Evolutionary conservation across 2,797 vertebrate genomes (phyloP).

Genomic region (Diplodus sargus): DNA sequence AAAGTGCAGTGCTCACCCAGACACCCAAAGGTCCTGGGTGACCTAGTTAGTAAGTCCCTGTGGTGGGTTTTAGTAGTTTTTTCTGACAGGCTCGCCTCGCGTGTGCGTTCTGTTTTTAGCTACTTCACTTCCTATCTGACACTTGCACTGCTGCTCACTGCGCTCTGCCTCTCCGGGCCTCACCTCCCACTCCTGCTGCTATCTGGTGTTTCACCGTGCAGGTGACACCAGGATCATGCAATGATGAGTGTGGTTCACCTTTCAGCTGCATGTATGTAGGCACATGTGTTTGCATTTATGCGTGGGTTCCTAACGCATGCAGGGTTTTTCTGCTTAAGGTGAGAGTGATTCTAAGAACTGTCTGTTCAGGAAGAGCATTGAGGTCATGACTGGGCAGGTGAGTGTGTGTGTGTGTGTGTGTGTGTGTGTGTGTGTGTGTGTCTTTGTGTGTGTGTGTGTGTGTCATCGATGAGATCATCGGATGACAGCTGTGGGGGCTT

Average conservation of each 20-base stretch:
- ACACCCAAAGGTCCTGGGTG: constrained; percentile 75
- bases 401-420: constrained; percentile 6
- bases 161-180: constrained; percentile 47
- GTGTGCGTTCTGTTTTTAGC: constrained; percentile 73
- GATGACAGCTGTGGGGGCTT: constrained; percentile 60
- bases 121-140: constrained; percentile 73
- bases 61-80: constrained; percentile 71
- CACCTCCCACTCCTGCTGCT: constrained; percentile 60
- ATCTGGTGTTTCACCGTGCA: constrained; percentile 49
- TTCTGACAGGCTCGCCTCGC: constrained; percentile 67
- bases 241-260: constrained; percentile 31
- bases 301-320: constrained; percentile 52
- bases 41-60: constrained; percentile 81
- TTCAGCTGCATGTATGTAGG: constrained; percentile 23
- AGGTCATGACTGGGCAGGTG: constrained; percentile 69
- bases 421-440: constrained; percentile 26
- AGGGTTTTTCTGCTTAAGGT: constrained; percentile 48
- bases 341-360: constrained; percentile 66
- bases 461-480: constrained; percentile 68
- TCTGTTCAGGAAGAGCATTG: constrained; percentile 64
- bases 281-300: constrained; percentile 27
- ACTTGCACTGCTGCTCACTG: constrained; percentile 48
- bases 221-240: constrained; percentile 45
- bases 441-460: constrained; percentile 23
- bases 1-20: constrained; percentile 69